A percentile compares a stretch with the other conserved stretches of the same genome.
Evolutionary conservation across 2,888 invertebrate genomes (phyloP).

Genomic region (Zygothrica quintamaculata): DNA sequence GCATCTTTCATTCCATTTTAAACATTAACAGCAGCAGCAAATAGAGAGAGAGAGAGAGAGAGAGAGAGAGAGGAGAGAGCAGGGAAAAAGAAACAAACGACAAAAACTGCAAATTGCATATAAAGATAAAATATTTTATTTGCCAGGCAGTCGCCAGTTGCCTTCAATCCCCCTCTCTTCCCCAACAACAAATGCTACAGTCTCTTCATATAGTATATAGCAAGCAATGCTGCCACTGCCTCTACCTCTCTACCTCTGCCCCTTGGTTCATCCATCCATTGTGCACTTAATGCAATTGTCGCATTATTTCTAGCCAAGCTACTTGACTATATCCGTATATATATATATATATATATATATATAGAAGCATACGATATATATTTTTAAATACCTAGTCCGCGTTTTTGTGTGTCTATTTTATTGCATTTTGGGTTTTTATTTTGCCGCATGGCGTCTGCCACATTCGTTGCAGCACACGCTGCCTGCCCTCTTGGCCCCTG

Average conservation of each 20-base stretch:
- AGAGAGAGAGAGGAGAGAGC: too few relatives aligned
- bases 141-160: too few relatives aligned
- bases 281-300: slow-evolving; percentile 78
- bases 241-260: not conserved
- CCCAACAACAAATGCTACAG: not conserved
- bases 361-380: slow-evolving; percentile 39
- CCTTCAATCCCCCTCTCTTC: slow-evolving; percentile 18
- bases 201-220: not conserved
- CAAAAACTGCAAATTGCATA: slow-evolving; percentile 63
- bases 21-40: too few relatives aligned
- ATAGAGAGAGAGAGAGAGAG: too few relatives aligned
- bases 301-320: slow-evolving; percentile 65
- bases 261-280: slow-evolving; percentile 55
- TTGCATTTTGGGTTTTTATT: slow-evolving; percentile 70
- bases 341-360: slow-evolving; percentile 20
- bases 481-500: slow-evolving; percentile 3
- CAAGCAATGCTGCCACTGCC: not conserved
- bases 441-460: slow-evolving; percentile 75
- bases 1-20: too few relatives aligned
- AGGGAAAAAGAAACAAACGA: too few relatives aligned
- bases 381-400: slow-evolving; percentile 75
- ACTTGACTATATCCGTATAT: slow-evolving; percentile 33
- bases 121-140: slow-evolving; percentile 76
- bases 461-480: slow-evolving; percentile 37
- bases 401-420: slow-evolving; percentile 68